Evolutionary conservation across 2,797 vertebrate species (phyloP).

Genomic region (Numenius phaeopus): DNA sequence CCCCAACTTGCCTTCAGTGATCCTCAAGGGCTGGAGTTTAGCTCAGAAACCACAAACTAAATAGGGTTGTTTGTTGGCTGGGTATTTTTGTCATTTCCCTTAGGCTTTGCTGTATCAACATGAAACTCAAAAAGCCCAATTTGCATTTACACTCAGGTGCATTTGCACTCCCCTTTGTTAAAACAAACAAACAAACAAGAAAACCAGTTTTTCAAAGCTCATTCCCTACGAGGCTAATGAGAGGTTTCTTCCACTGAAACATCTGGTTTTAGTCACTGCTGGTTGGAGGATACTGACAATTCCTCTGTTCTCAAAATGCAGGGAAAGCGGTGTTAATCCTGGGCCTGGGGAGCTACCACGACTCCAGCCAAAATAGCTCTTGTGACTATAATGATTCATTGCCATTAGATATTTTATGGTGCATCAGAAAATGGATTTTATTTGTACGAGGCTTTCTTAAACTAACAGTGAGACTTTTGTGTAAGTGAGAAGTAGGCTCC

Average conservation of each 20-base stretch:
- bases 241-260: slow-evolving; percentile 63
- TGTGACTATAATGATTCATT: not conserved
- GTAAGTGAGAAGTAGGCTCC: slow-evolving; percentile 14
- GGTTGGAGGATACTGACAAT: slow-evolving; percentile 31
- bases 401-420: slow-evolving; percentile 57
- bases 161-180: slow-evolving; percentile 40
- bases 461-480: slow-evolving; percentile 37
- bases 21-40: slow-evolving; percentile 35
- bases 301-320: slow-evolving; percentile 21
- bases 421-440: slow-evolving; percentile 53
- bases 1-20: not conserved
- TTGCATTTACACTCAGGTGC: slow-evolving; percentile 64
- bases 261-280: slow-evolving; percentile 65
- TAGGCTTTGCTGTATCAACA: slow-evolving; percentile 64
- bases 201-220: slow-evolving; percentile 66
- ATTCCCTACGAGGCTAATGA: slow-evolving; percentile 20
- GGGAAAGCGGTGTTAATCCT: slow-evolving; percentile 22
- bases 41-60: slow-evolving; percentile 48
- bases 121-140: slow-evolving; percentile 55
- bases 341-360: not conserved
- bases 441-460: slow-evolving; percentile 17
- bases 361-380: slow-evolving; percentile 26
- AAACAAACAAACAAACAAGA: slow-evolving; percentile 66
- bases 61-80: slow-evolving; percentile 15
- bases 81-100: slow-evolving; percentile 59